These are phyloP conservation scores for Saccopteryx leptura DNA, from an alignment of 2,113 vertebrate species.

Conservation along the genomic window DNA sequence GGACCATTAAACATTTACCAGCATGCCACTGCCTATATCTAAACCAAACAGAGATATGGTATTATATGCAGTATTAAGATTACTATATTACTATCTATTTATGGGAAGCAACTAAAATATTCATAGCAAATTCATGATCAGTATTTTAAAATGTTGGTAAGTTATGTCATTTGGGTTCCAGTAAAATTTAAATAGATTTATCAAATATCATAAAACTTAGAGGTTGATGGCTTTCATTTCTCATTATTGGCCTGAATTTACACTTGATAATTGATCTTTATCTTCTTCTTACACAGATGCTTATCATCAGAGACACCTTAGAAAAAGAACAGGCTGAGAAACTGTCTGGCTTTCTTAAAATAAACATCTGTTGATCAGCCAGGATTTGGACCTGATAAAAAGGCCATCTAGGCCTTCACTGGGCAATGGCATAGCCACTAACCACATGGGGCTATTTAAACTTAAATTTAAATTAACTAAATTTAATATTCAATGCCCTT, in stretches of 20 bases:
- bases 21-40: background rate
- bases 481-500: background rate
- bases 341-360: background rate
- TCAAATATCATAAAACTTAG: conserved; percentile 40
- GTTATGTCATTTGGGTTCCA: conserved; percentile 67
- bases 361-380: background rate
- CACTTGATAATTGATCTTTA: conserved; percentile 23
- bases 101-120: background rate
- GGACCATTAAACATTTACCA: conserved; percentile 33
- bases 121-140: conserved; percentile 64
- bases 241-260: conserved; percentile 44
- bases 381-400: conserved; percentile 21
- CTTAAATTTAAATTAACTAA: conserved; percentile 26
- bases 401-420: background rate
- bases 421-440: background rate
- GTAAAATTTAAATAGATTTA: conserved; percentile 82
- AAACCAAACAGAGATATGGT: background rate
- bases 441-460: background rate
- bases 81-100: conserved; percentile 23
- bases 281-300: conserved; percentile 14
- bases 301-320: background rate
- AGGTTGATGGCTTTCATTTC: background rate
- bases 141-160: conserved; percentile 75
- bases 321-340: conserved; percentile 25
- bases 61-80: conserved; percentile 29